Evolutionary conservation across 2,888 invertebrate genomes (phyloP), one percentile per base, ranked within the genome.

Genomic region (Fissipunctia ypsillon): DNA sequence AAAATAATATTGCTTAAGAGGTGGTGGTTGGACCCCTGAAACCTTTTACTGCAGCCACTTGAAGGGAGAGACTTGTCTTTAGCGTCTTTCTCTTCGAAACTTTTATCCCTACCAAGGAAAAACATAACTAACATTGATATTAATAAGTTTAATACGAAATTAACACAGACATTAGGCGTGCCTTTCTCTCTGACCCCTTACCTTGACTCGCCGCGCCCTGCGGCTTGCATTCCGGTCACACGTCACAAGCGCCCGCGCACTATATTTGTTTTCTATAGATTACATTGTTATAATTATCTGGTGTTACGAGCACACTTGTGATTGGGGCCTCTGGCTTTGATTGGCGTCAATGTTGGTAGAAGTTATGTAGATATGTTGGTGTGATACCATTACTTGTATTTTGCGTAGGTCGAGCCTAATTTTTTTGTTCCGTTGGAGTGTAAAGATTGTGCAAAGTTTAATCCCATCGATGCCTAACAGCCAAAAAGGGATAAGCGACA

Each of bases 151-250:
- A 89, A 87, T 88, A 89, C 89, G 88, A 91, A 92, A 92, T 94
- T 92, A 92, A 93, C 90, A 90, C 90, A 93, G 91, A 93, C 93
- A 92, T 92, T 90, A 92, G 90, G 88, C 88, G 83, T 91, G 93
- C 95, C 96, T 95, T 95, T 95, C 95, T 93, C 93, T 93, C 88
- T 94, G 95, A 95, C 96, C 96, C 91, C 93, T 95, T 87, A 90
- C 96, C 96, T 95, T 95, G 95, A 95, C 95, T 95, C 89, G 95
- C 92, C 95, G 94, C 95, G 93, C 96, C 95, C 93, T 92, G 89
- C 88, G 91, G 91, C 90, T 88, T 86, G 93, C 94, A 93, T 93
- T 90, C 93, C 92, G 88, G 84, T 88, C 91, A 92, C 91, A 93
- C 95, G 95, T 95, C 95, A 93, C 88, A 88, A 67, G 87, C 80